phyloP scores from a whole-genome alignment of 2,113 vertebrate species.

The Sapayoa aenigma region DNA sequence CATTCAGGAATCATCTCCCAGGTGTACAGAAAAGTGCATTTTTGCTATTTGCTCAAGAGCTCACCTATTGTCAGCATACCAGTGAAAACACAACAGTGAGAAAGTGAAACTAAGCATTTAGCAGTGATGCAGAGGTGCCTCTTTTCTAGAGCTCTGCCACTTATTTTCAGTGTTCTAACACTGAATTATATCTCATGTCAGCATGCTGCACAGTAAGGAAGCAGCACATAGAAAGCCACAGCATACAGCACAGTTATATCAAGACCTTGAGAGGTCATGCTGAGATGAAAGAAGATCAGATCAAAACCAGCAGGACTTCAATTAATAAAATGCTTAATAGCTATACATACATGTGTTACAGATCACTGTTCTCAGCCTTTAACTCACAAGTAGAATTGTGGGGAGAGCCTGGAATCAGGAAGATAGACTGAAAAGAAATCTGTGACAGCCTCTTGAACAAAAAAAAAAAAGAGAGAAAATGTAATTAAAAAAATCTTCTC shows the following conservation, averaged over 20 bases:
- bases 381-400: not conserved
- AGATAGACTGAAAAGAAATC: not conserved
- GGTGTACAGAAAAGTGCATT: not conserved
- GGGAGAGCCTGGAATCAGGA: not conserved
- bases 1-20: not conserved
- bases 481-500: not conserved
- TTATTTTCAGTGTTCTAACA: not conserved
- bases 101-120: not conserved
- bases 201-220: not conserved
- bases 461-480: not conserved
- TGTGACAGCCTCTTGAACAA: not conserved
- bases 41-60: not conserved
- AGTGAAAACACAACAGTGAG: not conserved
- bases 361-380: not conserved
- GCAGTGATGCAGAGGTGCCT: not conserved
- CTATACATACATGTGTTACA: not conserved
- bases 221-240: not conserved
- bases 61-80: not conserved
- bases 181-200: not conserved
- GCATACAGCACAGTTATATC: not conserved
- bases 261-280: not conserved
- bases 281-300: slow-evolving; percentile 31
- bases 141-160: not conserved
- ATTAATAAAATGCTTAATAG: not conserved
- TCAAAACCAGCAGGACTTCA: not conserved